Evolutionary conservation across 2,888 invertebrate genomes (phyloP).

Genomic region (Temnothorax ravouxi): DNA sequence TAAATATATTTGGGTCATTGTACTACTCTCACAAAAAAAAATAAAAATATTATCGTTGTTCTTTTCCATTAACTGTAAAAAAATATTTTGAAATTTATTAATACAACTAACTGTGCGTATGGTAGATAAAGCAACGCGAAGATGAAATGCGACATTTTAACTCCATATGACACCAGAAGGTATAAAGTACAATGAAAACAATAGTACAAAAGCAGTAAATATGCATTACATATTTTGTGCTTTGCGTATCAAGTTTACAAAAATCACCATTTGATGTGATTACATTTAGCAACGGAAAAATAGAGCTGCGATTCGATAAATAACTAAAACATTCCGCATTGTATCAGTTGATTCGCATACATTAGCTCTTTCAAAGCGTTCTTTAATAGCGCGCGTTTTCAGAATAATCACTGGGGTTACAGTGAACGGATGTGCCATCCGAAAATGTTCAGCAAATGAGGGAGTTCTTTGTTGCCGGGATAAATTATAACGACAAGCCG

Average conservation of each 20-base stretch:
- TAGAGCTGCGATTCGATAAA: constrained; percentile 25
- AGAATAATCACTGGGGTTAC: constrained; percentile 24
- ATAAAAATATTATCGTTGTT: constrained; percentile 10
- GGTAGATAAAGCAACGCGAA: neutral
- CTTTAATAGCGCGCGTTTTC: constrained; percentile 27
- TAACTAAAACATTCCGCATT: constrained; percentile 33
- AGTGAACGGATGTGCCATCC: constrained; percentile 6
- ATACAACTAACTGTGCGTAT: neutral
- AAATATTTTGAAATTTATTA: constrained; percentile 44
- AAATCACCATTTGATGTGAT: constrained; percentile 27
- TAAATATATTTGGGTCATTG: neutral
- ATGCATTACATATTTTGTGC: neutral
- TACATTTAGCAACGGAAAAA: constrained; percentile 29
- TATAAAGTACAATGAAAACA: constrained; percentile 10
- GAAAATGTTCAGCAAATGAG: constrained; percentile 37
- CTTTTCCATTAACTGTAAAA: neutral
- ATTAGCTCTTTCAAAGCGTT: neutral
- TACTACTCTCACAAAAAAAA: neutral
- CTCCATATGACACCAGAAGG: constrained; percentile 1
- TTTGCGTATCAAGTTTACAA: constrained; percentile 29
- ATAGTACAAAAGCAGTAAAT: constrained; percentile 3
- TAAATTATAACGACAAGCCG: constrained; percentile 42
- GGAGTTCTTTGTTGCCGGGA: constrained; percentile 35
- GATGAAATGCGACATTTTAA: constrained; percentile 30
- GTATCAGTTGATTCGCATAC: neutral